phyloP scores from a whole-genome alignment of 2,113 vertebrate genomes.

The Artemisiospiza belli region DNA sequence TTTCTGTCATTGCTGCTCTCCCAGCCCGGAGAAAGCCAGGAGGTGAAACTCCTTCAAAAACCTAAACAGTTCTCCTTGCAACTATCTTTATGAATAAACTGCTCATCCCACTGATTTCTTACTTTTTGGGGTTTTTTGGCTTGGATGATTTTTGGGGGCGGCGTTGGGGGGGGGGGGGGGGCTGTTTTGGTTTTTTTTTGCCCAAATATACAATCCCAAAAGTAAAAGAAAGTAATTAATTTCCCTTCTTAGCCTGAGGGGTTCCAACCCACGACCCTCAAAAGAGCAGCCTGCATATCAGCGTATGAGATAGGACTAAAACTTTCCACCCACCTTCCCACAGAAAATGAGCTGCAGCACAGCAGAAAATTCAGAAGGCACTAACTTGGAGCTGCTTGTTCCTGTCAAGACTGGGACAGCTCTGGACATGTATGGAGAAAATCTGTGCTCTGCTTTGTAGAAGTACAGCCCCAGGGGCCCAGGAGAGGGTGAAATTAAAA shows the following conservation, averaged over 20 bases:
- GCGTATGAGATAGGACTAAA: not conserved
- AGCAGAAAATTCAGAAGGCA: not conserved
- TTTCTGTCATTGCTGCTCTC: not conserved
- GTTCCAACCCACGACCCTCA: not conserved
- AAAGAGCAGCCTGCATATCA: not conserved
- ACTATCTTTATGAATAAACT: not conserved
- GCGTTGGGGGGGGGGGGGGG: fast-evolving
- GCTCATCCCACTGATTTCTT: not conserved
- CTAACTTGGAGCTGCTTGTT: not conserved
- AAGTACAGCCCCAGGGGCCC: not conserved
- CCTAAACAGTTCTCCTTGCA: not conserved
- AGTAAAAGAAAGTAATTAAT: not conserved
- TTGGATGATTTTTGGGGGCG: not conserved
- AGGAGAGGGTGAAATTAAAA: not conserved
- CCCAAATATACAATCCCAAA: not conserved
- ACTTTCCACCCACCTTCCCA: not conserved
- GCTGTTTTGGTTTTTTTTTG: fast-evolving
- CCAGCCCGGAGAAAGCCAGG: not conserved
- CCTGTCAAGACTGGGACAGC: not conserved
- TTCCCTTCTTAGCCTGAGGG: not conserved
- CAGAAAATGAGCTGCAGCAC: not conserved
- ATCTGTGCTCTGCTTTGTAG: not conserved
- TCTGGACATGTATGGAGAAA: constrained; percentile 17
- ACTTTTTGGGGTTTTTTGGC: fast-evolving
- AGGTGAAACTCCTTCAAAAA: not conserved